Evolutionary conservation across 1,140 invertebrate species (phyloP).

Genomic region (Hirudo medicinalis): DNA sequence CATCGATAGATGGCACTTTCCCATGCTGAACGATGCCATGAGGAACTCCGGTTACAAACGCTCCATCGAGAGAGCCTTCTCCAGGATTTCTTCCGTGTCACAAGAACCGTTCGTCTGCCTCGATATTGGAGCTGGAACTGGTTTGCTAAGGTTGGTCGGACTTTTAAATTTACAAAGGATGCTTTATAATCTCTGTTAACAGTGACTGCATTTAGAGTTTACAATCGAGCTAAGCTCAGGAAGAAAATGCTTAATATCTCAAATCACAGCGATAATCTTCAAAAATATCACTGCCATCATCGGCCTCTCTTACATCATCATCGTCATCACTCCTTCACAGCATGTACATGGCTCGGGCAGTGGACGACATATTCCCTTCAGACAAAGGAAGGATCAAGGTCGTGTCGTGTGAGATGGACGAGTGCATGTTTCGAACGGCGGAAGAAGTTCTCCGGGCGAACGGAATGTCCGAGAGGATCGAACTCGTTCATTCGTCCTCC

Average conservation of each 20-base stretch:
- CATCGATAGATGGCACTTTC: constrained; percentile 1
- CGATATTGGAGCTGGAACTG: neutral
- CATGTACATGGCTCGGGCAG: neutral
- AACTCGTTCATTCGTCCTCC: too few relatives aligned
- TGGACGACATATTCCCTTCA: neutral
- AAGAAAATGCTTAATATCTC: neutral
- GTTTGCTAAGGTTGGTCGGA: neutral
- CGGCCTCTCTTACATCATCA: too few relatives aligned
- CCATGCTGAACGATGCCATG: neutral
- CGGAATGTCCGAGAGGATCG: neutral
- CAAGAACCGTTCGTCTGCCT: neutral
- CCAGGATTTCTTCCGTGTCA: neutral
- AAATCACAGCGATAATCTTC: neutral
- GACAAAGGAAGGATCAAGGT: neutral
- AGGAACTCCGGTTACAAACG: neutral
- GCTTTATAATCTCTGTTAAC: too few relatives aligned
- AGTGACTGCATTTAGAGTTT: too few relatives aligned
- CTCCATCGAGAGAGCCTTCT: neutral
- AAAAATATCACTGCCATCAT: too few relatives aligned
- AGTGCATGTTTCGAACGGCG: neutral
- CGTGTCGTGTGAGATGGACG: neutral
- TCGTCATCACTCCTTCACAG: neutral
- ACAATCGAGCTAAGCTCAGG: neutral
- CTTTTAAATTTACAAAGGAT: neutral
- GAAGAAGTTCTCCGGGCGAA: neutral